phyloP scores from a whole-genome alignment of 2,888 invertebrate genomes.

The Sisyra terminalis region DNA sequence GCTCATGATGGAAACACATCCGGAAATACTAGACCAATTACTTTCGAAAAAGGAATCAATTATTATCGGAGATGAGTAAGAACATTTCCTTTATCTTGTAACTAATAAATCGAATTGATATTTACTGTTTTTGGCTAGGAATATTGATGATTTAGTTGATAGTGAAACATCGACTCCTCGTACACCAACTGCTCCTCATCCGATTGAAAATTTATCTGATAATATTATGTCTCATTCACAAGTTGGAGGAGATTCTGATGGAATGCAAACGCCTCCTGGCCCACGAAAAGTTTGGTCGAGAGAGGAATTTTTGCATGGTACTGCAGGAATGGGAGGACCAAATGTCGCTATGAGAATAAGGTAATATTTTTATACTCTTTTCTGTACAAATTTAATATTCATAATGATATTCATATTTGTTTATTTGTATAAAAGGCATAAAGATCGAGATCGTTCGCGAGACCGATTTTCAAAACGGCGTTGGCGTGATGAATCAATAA shows the following conservation, averaged over 20 bases:
- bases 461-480: constrained; percentile 29
- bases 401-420: constrained; percentile 4
- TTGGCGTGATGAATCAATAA: constrained; percentile 30
- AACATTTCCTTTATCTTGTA: background rate
- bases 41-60: constrained; percentile 30
- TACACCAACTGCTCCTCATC: constrained; percentile 20
- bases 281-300: constrained; percentile 49
- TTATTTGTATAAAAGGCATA: constrained; percentile 20
- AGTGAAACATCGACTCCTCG: constrained; percentile 28
- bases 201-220: constrained; percentile 15
- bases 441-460: constrained; percentile 22
- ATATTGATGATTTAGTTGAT: constrained; percentile 28
- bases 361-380: constrained; percentile 14
- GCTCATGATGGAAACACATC: constrained; percentile 70
- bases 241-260: constrained; percentile 12
- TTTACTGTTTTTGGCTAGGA: constrained; percentile 15
- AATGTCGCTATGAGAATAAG: constrained; percentile 28
- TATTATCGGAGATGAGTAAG: constrained; percentile 5
- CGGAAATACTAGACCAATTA: constrained; percentile 58
- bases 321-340: constrained; percentile 53
- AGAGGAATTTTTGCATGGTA: constrained; percentile 58
- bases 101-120: background rate
- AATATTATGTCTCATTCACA: constrained; percentile 10
- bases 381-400: background rate
- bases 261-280: constrained; percentile 17